These are phyloP conservation scores for Tragelaphus buxtoni DNA, from an alignment of 2,113 vertebrate species.

Conservation along the genomic window DNA sequence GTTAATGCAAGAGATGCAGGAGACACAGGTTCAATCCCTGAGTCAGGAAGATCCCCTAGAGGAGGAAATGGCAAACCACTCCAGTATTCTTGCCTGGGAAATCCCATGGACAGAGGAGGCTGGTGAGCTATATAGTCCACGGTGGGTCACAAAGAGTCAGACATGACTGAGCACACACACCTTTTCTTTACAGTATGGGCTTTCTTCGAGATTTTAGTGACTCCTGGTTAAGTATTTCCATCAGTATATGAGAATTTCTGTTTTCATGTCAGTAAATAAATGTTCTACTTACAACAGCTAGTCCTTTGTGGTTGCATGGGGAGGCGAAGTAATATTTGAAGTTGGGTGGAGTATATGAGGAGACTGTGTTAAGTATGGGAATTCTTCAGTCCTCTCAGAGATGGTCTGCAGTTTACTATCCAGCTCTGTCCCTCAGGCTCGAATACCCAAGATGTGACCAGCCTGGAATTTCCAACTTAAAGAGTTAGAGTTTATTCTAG, in stretches of 20 bases:
- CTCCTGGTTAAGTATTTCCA: neutral
- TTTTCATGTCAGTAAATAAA: neutral
- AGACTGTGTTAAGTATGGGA: neutral
- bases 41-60: neutral
- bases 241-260: neutral
- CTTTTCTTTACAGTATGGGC: neutral
- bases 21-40: neutral
- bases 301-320: neutral
- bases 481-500: neutral
- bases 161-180: neutral
- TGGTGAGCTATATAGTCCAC: accelerated
- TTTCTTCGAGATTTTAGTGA: neutral
- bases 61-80: neutral
- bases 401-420: neutral
- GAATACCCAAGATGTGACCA: neutral
- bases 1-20: neutral
- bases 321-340: neutral
- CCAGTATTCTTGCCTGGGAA: neutral
- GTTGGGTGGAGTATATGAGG: neutral
- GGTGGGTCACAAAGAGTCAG: neutral
- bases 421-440: neutral
- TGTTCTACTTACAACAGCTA: neutral
- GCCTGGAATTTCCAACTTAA: neutral
- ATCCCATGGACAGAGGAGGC: neutral
- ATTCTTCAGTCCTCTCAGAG: neutral